Evolutionary conservation across 2,888 invertebrate species (phyloP), one percentile per base, ranked within the genome.

Genomic region (Baccha elongata): DNA sequence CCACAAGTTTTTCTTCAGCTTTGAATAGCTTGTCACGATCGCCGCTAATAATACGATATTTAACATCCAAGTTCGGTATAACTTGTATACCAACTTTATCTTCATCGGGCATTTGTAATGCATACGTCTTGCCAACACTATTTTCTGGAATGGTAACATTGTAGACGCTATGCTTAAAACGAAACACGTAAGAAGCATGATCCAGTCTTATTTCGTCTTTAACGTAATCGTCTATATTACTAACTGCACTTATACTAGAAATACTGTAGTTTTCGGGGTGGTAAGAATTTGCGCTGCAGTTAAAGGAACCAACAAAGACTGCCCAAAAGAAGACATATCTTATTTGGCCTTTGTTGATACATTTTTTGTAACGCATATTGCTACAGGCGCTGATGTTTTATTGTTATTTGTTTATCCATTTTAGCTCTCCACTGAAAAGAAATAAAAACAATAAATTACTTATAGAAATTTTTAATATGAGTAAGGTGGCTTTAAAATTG

Each of bases 141-240:
- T 98, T 98, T 91, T 99, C 99, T 73, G 96, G 94, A 88, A 98
- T 95, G 89, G 95, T 95, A 87, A 96, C 95, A 92, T 98, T 97
- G 93, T 98, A 98, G 21, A 93, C 90, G 40, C 93, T 89, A 86
- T 93, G 92, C 13, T 94, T 93, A 91, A 98, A 98, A 85, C 92
- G 93, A 89, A 96, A 94, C 80, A 84, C 80, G 53, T 86, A 86
- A 60, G 76, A 35, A 48, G 76, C 75, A 52, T 86, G 86, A 55
- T 86, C 79, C 35, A 46, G 37, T 17, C 17, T 68, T 42, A 53
- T 29, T 32, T 72, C 17, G 42, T 64, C 65, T 53, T 52, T 65
- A 23, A 40, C 26, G 35, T 40, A 29, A 50, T 52, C 42, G 42
- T 42, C 46, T 37, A 65, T 32, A 21, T 55, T 37, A 44, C 35